Base-by-base conservation (phyloP, 2,797 vertebrate genomes). In the Gallinago stenura region DNA sequence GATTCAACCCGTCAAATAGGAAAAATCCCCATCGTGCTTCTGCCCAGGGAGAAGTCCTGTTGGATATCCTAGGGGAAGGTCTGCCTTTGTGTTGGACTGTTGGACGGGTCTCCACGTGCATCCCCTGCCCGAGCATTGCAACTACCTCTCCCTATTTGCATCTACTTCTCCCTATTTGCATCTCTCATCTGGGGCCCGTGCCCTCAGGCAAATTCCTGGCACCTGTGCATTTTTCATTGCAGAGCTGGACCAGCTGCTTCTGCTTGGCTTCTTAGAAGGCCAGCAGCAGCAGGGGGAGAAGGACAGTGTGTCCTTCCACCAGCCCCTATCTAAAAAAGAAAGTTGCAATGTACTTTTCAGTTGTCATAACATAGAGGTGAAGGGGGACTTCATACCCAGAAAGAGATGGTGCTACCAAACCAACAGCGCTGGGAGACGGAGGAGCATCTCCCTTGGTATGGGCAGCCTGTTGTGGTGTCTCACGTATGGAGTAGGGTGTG, bases 401-500 rank as follows among this genome's bases (percentile, higher is more conserved):
- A 33, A 69, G 41, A 15, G 17, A 43, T 8, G 35, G 21, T 64
- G 66, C 21, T 65, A 20, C 31, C 50, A 50, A 61, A 62, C 28
- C 50, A 46, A 61, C 66, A 87, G 73, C 51, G 3, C 24, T 5
- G 54, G 54, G 37, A 82, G 22, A 31, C 0, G 6, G n/a, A 84
- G 50, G 7, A 56, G 51, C 43, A 77, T 17, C 76, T 35, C 4
- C 0, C 0, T 5, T 1, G n/a, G 46, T 3, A 1, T 1, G 12
- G 54, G 66, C 57, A 86, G 62, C 15, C 54, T 53, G 39, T 61
- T 54, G 31, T 56, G 60, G 81, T 65, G 54, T 31, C 62, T 76
- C 57, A 4, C 0, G 0, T 4, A 31, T 10, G 45, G 13, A 50
- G 53, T 11, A 31, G 33, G 28, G 22, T 39, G 65, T 75, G 70